These are phyloP conservation scores for Trichopoda pennipes DNA, from an alignment of 2,888 invertebrate genomes.

Conservation along the genomic window DNA sequence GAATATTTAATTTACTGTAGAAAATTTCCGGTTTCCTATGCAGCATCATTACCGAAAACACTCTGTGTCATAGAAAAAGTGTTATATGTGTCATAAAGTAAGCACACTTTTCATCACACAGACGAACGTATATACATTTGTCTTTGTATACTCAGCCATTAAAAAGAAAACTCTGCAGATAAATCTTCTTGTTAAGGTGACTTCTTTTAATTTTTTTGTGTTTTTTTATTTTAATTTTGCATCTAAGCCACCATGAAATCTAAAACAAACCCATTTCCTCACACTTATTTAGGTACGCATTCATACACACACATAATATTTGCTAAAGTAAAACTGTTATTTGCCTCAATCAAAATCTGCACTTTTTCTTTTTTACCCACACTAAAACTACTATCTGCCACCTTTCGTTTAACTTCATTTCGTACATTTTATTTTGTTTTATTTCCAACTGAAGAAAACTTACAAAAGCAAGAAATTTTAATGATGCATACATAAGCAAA, in stretches of 20 bases:
- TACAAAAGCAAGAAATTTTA: conserved; percentile 75
- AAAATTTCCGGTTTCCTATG: conserved; percentile 69
- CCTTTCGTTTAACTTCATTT: conserved; percentile 57
- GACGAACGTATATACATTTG: not conserved
- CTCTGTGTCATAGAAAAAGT: conserved; percentile 47
- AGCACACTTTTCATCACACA: conserved; percentile 12
- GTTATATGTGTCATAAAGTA: conserved; percentile 57
- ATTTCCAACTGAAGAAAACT: conserved; percentile 58
- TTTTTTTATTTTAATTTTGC: conserved; percentile 13
- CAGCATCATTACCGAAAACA: conserved; percentile 64
- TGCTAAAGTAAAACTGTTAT: conserved; percentile 20
- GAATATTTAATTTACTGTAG: conserved; percentile 65
- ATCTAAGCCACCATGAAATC: conserved; percentile 49
- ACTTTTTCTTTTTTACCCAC: conserved; percentile 24
- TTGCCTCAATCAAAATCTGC: conserved; percentile 53
- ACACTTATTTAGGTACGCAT: conserved; percentile 37
- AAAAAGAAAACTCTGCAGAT: conserved; percentile 69
- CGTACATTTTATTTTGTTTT: conserved; percentile 49
- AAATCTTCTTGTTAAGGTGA: conserved; percentile 68
- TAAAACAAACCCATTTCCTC: conserved; percentile 52
- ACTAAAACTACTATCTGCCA: conserved; percentile 25
- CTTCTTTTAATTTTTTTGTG: conserved; percentile 57
- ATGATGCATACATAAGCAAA: conserved; percentile 76
- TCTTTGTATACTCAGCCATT: conserved; percentile 57
- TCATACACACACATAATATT: not conserved